Evolutionary conservation across 2,113 vertebrate genomes (phyloP), one percentile per base, ranked within the genome.

Genomic region (Brevimyrus niger): DNA sequence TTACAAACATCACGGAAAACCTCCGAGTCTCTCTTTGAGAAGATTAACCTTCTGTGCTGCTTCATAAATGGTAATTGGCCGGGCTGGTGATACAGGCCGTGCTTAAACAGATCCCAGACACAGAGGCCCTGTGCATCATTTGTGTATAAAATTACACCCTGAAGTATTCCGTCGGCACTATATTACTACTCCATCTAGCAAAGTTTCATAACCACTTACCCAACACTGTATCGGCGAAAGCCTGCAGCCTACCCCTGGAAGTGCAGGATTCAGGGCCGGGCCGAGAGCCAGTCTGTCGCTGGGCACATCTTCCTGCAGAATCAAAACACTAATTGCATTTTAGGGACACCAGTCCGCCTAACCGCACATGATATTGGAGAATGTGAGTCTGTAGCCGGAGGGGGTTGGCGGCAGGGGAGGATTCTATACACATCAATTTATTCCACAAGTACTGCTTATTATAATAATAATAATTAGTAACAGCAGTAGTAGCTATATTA

Each of bases 31-130:
- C 91, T 94, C 91, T 94, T 93, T 91, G 92, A 94, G 93, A 93
- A 95, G 95, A 96, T 96, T 95, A 95, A 94, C 73, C 73, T 80
- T 42, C 73, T 42, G 73, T 6, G 91, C 93, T 90, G 93, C 94
- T 94, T 96, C 96, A 96, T 96, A 93, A 94, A 93, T 93, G 93
- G 92, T 94, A 93, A 69, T 93, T 94, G 94, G 94, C 94, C 91
- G 48, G 89, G 35, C 88, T 94, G 93, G 94, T 93, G 69, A 90
- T 58, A 35, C 50, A 65, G 80, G 69, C 55, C 87, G 73, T 91
- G 90, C 89, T 91, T 90, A 87, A 83, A 87, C 92, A 93, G 73
- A 80, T 80, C 73, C 73, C 73, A 42, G 17, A 42, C 73, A 80
- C 15, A 19, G 15, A 42, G 73, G 35, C 73, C 31, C 73, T 42